Conservation (phyloP, 2,113 vertebrate species). For the Heptranchias perlo region DNA sequence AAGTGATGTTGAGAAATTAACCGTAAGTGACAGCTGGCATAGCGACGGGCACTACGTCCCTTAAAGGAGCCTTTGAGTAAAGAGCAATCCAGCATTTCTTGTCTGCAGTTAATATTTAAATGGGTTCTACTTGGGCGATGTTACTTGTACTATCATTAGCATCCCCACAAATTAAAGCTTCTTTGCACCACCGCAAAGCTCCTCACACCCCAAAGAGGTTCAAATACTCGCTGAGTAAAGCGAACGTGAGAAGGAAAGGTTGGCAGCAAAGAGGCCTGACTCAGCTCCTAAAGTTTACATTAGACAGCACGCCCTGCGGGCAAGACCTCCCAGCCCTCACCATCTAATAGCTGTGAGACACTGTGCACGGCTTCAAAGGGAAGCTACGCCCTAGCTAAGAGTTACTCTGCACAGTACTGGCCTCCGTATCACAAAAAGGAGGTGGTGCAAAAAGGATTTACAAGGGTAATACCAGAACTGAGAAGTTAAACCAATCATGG, state of each 20-base stretch:
- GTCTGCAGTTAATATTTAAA: neutral
- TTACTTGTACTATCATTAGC: neutral
- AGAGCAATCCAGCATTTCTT: neutral
- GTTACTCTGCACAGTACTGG: neutral
- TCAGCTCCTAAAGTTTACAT: neutral
- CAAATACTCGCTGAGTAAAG: neutral
- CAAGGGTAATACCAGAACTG: too few relatives aligned
- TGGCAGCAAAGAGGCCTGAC: neutral
- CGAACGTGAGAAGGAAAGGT: neutral
- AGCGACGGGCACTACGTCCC: neutral
- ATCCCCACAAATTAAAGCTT: neutral
- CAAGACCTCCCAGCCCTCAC: neutral
- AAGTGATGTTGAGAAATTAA: neutral
- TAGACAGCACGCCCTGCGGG: neutral
- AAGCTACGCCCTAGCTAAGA: neutral
- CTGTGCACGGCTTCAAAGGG: neutral
- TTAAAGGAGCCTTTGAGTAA: neutral
- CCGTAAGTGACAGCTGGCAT: neutral
- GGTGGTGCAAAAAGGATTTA: too few relatives aligned
- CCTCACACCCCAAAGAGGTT: neutral
- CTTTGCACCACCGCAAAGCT: neutral
- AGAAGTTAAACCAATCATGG: too few relatives aligned
- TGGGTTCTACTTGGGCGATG: neutral
- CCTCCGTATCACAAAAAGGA: neutral
- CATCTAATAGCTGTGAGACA: neutral